Percentiles rank a stretch among this genome's conserved stretches.
Evolutionary conservation across 37 sponge, comb jelly and placozoan genomes (phyloP).

Genomic region (Axinella damicornis): DNA sequence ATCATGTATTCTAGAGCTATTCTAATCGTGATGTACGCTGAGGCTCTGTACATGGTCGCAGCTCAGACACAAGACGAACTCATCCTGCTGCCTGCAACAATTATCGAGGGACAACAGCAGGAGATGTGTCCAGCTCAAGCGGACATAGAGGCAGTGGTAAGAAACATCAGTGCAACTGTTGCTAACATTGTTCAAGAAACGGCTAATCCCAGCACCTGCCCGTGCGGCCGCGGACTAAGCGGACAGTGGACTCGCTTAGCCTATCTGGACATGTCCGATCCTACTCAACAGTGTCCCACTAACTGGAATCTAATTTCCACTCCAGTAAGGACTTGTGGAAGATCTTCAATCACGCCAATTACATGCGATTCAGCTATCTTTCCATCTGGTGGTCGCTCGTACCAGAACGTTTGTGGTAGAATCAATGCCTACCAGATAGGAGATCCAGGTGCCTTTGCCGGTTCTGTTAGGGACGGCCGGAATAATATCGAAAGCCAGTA

Average conservation of each 20-base stretch:
- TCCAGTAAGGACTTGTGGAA: background rate
- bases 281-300: background rate
- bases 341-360: background rate
- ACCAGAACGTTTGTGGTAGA: constrained; percentile 46
- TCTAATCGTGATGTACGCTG: too few species aligned
- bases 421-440: constrained; percentile 29
- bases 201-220: too few species aligned
- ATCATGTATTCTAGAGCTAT: too few species aligned
- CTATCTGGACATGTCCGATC: constrained; percentile 20
- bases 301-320: constrained; percentile 1
- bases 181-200: too few species aligned
- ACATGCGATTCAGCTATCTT: constrained; percentile 13
- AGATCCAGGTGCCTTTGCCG: constrained; percentile 32
- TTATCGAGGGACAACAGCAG: too few species aligned
- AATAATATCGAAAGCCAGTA: background rate
- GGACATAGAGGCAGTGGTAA: too few species aligned
- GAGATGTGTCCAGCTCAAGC: too few species aligned
- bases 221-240: background rate
- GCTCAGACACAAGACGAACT: too few species aligned
- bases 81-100: too few species aligned
- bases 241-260: background rate
- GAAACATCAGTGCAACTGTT: too few species aligned
- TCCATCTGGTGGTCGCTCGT: background rate
- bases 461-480: too few species aligned
- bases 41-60: too few species aligned